A percentile compares a stretch with the other conserved stretches of the same genome.
Conservation (phyloP, 1,140 invertebrate genomes). For the Geopemphigus sp. region DNA sequence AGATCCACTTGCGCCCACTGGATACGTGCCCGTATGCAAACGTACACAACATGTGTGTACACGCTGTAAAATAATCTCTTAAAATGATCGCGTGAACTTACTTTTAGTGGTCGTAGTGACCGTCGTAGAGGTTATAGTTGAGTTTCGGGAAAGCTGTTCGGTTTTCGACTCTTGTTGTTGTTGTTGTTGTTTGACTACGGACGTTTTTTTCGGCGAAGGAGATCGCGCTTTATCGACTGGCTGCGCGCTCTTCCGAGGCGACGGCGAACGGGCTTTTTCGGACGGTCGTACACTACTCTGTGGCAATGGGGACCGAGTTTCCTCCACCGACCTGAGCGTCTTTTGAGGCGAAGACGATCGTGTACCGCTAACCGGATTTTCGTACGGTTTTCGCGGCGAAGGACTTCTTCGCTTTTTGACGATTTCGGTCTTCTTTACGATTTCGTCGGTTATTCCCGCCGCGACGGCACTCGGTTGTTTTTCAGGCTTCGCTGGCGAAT, state of each 20-base stretch:
- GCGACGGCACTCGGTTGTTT: conserved; percentile 6
- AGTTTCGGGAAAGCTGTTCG: neutral
- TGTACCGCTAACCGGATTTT: neutral
- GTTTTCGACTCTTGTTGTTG: conserved; percentile 25
- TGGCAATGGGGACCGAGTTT: conserved; percentile 1
- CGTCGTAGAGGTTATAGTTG: conserved; percentile 16
- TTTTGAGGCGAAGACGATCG: conserved; percentile 34
- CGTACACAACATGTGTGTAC: too few relatives aligned
- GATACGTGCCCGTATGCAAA: too few relatives aligned
- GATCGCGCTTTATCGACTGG: neutral
- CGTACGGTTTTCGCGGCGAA: conserved; percentile 19
- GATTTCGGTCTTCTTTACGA: neutral
- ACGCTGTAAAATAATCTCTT: too few relatives aligned
- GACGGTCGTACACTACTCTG: neutral
- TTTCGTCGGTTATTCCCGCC: neutral
- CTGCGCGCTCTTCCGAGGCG: neutral
- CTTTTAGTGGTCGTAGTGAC: conserved; percentile 24
- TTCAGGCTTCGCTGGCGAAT: neutral
- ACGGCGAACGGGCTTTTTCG: neutral
- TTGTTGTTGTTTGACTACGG: conserved; percentile 6
- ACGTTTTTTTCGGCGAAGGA: conserved; percentile 16
- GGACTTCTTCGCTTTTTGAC: conserved; percentile 4
- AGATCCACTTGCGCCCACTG: too few relatives aligned
- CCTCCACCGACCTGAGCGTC: neutral
- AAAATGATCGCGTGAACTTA: neutral